Evolutionary conservation across 2,888 invertebrate species (phyloP), one percentile per base, ranked within the genome.

Genomic region (Aphidius colemani): DNA sequence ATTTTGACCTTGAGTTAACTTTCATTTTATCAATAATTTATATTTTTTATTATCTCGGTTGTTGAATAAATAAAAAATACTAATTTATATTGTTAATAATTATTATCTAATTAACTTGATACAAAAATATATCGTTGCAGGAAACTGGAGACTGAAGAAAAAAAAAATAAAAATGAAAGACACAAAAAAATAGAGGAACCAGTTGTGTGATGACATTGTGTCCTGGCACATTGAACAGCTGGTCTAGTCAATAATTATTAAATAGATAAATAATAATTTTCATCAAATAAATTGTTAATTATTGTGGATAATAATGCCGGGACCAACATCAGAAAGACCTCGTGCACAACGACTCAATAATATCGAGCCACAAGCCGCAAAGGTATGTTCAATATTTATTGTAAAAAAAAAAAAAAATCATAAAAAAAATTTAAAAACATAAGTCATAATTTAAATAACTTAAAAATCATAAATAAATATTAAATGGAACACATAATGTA

Each of bases 331-430:
- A 66, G 82, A 80, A 59, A 77, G 81, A 71, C 80, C 80, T 66
- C 79, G 81, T 61, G 81, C 80, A 46, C 80, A 79, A 66, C 76
- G 78, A 68, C 79, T 81, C 64, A 82, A 75, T 66, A 80, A 81
- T 70, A 79, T 82, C 72, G 82, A 82, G 74, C 77, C 79, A 40
- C 81, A 79, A 62, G 67, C 75, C 41, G 69, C 75, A 43, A 81
- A 81, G 74, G 81, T 80, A 67, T 74, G 70, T 44, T 11, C 13
- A 7, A 58, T 65, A 60, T 53, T 49, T 45, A 43, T 62, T 49
- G 46, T 18, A 10, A 7, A 30, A 30, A 30, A 30, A 30, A 3
- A 30, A 30, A 13, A 1, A 13, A 13, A 43, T 62, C 44, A 48
- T 18, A 10, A 7, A 30, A n/a, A 30, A 30, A 30, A 13, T 13